phyloP scores from a whole-genome alignment of 2,888 invertebrate genomes.

The Schizaphis graminum region DNA sequence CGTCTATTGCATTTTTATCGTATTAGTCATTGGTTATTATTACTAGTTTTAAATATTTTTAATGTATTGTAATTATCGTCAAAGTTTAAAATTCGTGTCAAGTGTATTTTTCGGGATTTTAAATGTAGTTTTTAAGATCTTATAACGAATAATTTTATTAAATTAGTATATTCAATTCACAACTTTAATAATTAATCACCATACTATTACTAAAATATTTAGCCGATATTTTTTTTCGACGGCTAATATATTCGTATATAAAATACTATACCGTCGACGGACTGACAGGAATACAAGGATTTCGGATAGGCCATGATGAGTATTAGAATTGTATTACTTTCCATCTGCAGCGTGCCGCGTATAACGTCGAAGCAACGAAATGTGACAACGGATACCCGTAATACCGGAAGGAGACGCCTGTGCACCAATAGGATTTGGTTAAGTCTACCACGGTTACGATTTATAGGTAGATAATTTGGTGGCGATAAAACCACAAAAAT shows the following conservation, averaged over 20 bases:
- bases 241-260: not conserved
- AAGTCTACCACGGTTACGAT: constrained; percentile 36
- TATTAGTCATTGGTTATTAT: not conserved
- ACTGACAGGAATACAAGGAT: not conserved
- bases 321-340: not conserved
- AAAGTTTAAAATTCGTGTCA: not conserved
- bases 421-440: constrained; percentile 11
- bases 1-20: not conserved
- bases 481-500: constrained; percentile 41
- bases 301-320: not conserved
- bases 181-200: not conserved
- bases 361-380: not conserved
- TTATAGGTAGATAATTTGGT: constrained; percentile 54
- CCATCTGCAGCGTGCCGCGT: not conserved
- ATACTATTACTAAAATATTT: not conserved
- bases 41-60: not conserved
- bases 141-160: not conserved
- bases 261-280: not conserved
- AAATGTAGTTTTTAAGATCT: not conserved
- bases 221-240: not conserved
- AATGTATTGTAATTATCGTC: not conserved
- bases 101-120: not conserved
- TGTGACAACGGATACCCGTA: constrained; percentile 13
- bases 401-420: constrained; percentile 35
- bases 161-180: not conserved